These are phyloP conservation scores for Drosophila sp. DNA, from an alignment of 1,140 invertebrate species.

Conservation along the genomic window DNA sequence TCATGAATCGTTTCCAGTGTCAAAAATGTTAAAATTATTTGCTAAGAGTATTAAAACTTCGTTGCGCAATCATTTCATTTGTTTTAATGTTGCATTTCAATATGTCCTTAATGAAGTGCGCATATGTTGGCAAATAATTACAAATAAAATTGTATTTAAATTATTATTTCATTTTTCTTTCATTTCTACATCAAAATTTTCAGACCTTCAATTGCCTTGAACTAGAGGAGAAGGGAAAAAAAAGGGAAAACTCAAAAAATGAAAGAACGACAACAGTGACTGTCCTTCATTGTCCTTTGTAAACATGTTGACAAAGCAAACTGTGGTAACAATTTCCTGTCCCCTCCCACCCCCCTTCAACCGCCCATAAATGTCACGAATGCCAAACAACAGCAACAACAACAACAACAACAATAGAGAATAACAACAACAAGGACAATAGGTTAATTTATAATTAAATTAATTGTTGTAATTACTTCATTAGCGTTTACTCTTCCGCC, in stretches of 20 bases:
- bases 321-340: slow-evolving; percentile 14
- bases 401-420: background rate
- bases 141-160: background rate
- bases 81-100: slow-evolving; percentile 17
- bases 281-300: slow-evolving; percentile 68
- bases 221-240: background rate
- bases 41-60: background rate
- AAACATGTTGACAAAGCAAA: slow-evolving; percentile 69
- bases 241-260: background rate
- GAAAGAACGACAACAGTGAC: slow-evolving; percentile 7
- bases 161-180: background rate
- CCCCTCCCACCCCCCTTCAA: background rate
- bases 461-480: slow-evolving; percentile 82
- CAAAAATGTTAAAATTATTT: background rate
- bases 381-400: slow-evolving; percentile 8
- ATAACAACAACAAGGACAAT: slow-evolving; percentile 52
- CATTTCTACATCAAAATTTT: background rate
- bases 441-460: slow-evolving; percentile 82
- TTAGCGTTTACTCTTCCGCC: slow-evolving; percentile 51
- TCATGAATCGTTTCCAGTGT: no score
- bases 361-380: slow-evolving; percentile 57
- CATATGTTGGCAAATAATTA: slow-evolving; percentile 7
- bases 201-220: background rate
- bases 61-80: background rate
- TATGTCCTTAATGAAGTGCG: slow-evolving; percentile 48